A percentile compares a stretch with the other conserved stretches of the same genome.
These are phyloP conservation scores for Gymnorhina tibicen DNA, from an alignment of 2,113 vertebrate species.

Conservation along the genomic window DNA sequence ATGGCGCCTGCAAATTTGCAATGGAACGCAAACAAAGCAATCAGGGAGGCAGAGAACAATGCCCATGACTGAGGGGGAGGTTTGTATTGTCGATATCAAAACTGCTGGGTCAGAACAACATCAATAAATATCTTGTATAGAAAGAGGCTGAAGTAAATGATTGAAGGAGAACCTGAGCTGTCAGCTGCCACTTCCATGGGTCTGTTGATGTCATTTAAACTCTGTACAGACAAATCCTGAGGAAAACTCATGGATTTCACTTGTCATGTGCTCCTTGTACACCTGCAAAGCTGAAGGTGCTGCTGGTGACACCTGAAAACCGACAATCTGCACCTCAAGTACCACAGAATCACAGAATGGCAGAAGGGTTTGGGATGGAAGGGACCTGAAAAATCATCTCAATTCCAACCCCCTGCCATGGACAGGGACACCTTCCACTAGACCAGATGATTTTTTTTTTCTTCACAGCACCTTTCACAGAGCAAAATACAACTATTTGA, in stretches of 20 bases:
- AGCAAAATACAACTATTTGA: background rate
- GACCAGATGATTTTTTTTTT: background rate
- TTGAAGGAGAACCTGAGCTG: background rate
- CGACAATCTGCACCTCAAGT: background rate
- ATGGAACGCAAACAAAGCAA: background rate
- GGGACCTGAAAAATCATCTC: background rate
- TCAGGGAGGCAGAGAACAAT: slow-evolving; percentile 4
- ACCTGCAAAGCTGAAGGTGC: background rate
- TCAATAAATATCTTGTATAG: background rate
- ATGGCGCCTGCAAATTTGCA: background rate
- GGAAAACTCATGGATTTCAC: background rate
- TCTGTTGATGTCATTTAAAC: background rate
- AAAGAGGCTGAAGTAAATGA: background rate
- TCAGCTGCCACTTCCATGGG: background rate
- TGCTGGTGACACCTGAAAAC: background rate
- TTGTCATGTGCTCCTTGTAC: background rate
- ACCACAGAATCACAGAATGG: background rate
- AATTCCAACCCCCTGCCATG: background rate
- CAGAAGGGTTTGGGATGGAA: background rate
- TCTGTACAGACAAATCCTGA: fast-evolving
- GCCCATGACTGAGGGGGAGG: background rate
- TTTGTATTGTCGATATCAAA: background rate
- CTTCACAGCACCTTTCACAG: background rate
- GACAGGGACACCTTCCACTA: too few species aligned
- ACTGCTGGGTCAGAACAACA: slow-evolving; percentile 36